These are phyloP conservation scores for Meloidogyne floridensis DNA, from an alignment of 1,140 invertebrate genomes.

Conservation along the genomic window DNA sequence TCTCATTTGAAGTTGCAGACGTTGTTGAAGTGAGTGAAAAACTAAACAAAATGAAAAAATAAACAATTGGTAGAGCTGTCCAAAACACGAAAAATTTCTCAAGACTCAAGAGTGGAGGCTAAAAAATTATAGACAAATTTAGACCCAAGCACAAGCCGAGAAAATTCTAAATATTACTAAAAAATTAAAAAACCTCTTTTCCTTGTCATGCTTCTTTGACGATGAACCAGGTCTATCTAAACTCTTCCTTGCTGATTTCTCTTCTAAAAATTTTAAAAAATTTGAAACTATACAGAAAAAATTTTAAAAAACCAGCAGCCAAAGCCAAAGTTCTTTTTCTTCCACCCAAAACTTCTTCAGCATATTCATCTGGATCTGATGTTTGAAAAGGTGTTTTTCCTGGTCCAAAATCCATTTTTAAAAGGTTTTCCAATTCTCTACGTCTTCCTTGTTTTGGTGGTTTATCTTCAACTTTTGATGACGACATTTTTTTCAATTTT, in stretches of 20 bases:
- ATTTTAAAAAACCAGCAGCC: not conserved
- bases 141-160: not conserved
- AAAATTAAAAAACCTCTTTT: too few species aligned
- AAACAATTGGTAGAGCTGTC: not conserved
- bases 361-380: constrained; percentile 33
- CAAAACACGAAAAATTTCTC: too few species aligned
- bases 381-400: constrained; percentile 48
- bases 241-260: constrained; percentile 4
- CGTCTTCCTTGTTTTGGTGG: constrained; percentile 33
- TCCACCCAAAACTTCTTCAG: constrained; percentile 36
- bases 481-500: not conserved
- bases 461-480: not conserved
- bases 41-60: not conserved
- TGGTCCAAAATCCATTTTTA: constrained; percentile 49
- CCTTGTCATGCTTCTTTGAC: too few species aligned
- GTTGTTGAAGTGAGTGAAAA: not conserved
- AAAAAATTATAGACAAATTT: too few species aligned
- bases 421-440: constrained; percentile 39
- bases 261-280: not conserved
- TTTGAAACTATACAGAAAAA: not conserved
- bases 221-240: not conserved
- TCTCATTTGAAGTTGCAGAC: not conserved
- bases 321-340: constrained; percentile 32
- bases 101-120: too few species aligned
- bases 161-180: too few species aligned